phyloP scores from a whole-genome alignment of 2,888 invertebrate species.

The Timandra comae region DNA sequence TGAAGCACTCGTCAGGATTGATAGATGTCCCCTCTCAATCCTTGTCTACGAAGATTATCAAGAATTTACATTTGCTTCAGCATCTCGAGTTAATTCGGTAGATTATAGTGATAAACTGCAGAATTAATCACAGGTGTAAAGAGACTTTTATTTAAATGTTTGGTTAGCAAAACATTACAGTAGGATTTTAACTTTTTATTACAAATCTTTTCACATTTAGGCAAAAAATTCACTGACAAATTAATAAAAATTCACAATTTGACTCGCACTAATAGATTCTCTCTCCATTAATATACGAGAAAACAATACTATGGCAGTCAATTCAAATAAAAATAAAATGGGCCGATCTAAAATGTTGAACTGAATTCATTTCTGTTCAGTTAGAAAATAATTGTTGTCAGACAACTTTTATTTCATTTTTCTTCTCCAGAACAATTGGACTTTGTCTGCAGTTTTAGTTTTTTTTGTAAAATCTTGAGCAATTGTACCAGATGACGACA shows the following conservation, averaged over 20 bases:
- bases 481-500: no score
- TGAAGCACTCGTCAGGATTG: constrained; percentile 31
- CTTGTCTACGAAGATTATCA: constrained; percentile 54
- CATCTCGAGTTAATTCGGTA: constrained; percentile 14
- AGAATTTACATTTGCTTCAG: constrained; percentile 37
- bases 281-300: background rate
- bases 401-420: constrained; percentile 2
- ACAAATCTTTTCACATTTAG: no score
- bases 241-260: no score
- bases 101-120: background rate
- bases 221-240: no score
- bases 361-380: constrained; percentile 28
- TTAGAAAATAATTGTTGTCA: constrained; percentile 31
- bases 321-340: constrained; percentile 7
- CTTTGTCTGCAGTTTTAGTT: no score
- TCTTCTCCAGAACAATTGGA: no score
- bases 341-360: constrained; percentile 4
- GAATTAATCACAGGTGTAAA: no score
- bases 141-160: no score
- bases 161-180: no score
- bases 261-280: no score
- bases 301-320: constrained; percentile 17
- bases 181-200: no score
- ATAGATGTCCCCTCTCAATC: constrained; percentile 54
- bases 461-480: no score